Evolutionary conservation across 1,140 invertebrate species (phyloP).

Genomic region (Anoplolepis gracilipes): DNA sequence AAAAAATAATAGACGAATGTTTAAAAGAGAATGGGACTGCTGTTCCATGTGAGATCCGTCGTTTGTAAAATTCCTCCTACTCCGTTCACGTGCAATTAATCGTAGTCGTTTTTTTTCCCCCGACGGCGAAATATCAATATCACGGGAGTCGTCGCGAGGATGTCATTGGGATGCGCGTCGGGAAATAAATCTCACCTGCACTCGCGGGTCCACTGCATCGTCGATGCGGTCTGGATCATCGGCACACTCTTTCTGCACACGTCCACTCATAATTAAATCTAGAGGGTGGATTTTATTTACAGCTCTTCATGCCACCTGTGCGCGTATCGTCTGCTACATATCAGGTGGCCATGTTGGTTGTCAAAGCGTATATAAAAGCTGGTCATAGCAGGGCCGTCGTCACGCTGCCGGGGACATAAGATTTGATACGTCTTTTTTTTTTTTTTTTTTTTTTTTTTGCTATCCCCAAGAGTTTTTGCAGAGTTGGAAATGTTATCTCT

Average conservation of each 20-base stretch:
- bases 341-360: conserved; percentile 83
- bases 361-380: conserved; percentile 57
- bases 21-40: neutral
- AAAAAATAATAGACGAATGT: neutral
- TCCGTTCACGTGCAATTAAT: neutral
- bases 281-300: conserved; percentile 79
- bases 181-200: conserved; percentile 81
- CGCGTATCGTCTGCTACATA: conserved; percentile 83
- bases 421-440: neutral
- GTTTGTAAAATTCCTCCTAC: neutral
- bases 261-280: conserved; percentile 83
- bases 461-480: neutral
- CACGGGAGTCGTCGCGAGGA: neutral
- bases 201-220: conserved; percentile 86
- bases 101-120: neutral
- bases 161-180: neutral
- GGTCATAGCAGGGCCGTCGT: conserved; percentile 50
- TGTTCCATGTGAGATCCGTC: neutral
- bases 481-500: conserved; percentile 1
- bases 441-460: conserved; percentile 10
- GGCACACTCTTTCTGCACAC: conserved; percentile 75
- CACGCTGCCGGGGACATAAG: conserved; percentile 40
- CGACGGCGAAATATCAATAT: conserved; percentile 72
- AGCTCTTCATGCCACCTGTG: conserved; percentile 82
- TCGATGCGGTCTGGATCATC: conserved; percentile 82